phyloP scores from a whole-genome alignment of 2,113 vertebrate species.

The Synodontis membranacea region DNA sequence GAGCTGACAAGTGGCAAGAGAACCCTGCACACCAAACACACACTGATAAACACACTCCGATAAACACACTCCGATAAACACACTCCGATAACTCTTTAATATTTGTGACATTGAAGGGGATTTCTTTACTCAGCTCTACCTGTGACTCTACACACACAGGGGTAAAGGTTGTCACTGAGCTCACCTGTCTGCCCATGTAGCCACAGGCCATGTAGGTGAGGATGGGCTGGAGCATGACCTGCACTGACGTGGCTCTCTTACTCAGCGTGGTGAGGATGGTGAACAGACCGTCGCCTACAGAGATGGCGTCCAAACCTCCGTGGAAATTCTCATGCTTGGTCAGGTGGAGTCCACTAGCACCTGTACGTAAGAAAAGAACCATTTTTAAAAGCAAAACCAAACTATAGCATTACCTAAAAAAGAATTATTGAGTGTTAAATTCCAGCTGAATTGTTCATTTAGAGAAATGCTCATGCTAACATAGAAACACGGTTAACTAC shows the following conservation, averaged over 20 bases:
- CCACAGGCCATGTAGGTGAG: slow-evolving; percentile 99
- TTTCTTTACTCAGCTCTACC: not conserved
- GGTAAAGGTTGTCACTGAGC: not conserved
- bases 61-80: not conserved
- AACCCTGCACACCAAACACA: slow-evolving; percentile 75
- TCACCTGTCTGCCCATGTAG: slow-evolving; percentile 97
- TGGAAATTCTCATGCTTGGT: slow-evolving; percentile 99
- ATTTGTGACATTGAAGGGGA: no score
- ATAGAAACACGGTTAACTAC: not conserved
- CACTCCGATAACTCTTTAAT: no score
- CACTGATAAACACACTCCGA: not conserved
- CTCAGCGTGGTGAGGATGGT: slow-evolving; percentile 97
- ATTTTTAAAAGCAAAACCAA: not conserved
- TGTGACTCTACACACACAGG: not conserved
- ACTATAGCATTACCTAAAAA: not conserved
- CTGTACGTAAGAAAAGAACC: slow-evolving; percentile 64
- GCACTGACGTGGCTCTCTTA: slow-evolving; percentile 93
- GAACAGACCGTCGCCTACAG: slow-evolving; percentile 96
- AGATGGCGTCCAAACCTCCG: slow-evolving; percentile 95
- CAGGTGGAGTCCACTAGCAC: slow-evolving; percentile 95
- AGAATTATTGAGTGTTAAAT: not conserved
- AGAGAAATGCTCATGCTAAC: no score
- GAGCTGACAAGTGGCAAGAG: slow-evolving; percentile 95
- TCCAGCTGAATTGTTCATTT: not conserved
- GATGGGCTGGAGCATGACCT: slow-evolving; percentile 98